A percentile compares a stretch with the other conserved stretches of the same genome.
Evolutionary conservation across 2,797 vertebrate species (phyloP).

Genomic region (Galaxias olidus): DNA sequence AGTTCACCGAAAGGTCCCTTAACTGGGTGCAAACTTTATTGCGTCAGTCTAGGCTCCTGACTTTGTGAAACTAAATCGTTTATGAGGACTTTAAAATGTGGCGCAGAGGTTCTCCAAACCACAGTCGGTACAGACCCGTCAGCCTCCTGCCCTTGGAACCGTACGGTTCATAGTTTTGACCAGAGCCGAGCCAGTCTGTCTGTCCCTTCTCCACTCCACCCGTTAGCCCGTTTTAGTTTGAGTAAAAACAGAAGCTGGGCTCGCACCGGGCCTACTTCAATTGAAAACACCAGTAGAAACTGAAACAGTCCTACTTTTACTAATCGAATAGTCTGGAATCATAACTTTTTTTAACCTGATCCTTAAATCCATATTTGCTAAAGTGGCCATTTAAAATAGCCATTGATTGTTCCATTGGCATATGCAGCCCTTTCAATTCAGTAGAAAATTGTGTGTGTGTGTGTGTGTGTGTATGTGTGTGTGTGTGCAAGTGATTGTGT

Average conservation of each 20-base stretch:
- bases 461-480: constrained; percentile 26
- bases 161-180: background rate
- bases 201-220: constrained; percentile 41
- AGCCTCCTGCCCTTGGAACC: background rate
- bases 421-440: constrained; percentile 6
- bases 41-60: constrained; percentile 33
- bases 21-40: constrained; percentile 29
- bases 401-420: constrained; percentile 60
- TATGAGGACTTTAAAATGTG: constrained; percentile 33
- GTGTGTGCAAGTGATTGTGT: constrained; percentile 20
- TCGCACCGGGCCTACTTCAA: constrained; percentile 24
- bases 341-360: constrained; percentile 6
- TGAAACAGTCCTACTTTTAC: constrained; percentile 33
- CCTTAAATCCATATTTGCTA: constrained; percentile 32
- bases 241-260: constrained; percentile 38
- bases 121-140: background rate
- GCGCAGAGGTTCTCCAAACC: constrained; percentile 30
- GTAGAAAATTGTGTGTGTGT: background rate
- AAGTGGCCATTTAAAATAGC: constrained; percentile 29
- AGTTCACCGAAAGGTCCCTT: constrained; percentile 6
- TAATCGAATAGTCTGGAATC: constrained; percentile 20
- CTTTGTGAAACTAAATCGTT: constrained; percentile 36
- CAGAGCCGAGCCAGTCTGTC: constrained; percentile 28
- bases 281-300: constrained; percentile 43
- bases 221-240: constrained; percentile 45